Evolutionary conservation across 2,797 vertebrate genomes (phyloP).

Genomic region (Sebastolobus alascanus): DNA sequence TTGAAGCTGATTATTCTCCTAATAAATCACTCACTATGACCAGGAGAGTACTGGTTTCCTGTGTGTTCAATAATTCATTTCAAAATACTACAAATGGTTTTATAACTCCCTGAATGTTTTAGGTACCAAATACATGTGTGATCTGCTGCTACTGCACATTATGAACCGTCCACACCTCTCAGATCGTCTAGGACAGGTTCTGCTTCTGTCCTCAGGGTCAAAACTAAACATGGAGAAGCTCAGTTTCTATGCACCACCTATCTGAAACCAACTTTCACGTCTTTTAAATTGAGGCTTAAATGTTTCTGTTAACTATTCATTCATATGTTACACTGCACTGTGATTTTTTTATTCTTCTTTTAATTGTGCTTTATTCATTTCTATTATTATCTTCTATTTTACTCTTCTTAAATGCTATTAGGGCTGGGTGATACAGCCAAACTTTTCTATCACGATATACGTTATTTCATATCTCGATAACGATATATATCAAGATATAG

Average conservation of each 20-base stretch:
- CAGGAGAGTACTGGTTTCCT: not conserved
- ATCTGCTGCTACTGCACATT: not conserved
- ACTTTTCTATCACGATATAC: too few relatives aligned
- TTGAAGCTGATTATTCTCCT: not conserved
- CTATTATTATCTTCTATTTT: not conserved
- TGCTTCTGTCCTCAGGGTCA: not conserved
- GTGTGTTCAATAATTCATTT: too few relatives aligned
- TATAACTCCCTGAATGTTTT: not conserved
- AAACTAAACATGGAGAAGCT: not conserved
- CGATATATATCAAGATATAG: too few relatives aligned
- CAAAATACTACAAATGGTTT: not conserved
- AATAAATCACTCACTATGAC: not conserved
- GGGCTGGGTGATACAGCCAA: fast-evolving
- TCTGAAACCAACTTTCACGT: not conserved
- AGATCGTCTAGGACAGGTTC: too few relatives aligned
- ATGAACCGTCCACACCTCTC: not conserved
- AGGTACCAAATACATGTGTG: not conserved
- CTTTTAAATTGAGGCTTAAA: slow-evolving; percentile 3
- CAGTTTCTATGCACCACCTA: not conserved
- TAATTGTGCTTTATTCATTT: too few relatives aligned
- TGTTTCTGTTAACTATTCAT: not conserved
- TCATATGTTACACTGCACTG: too few relatives aligned
- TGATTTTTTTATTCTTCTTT: too few relatives aligned
- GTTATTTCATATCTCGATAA: too few relatives aligned
- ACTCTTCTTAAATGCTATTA: not conserved